Percentiles rank a stretch among this genome's conserved stretches.
phyloP scores from a whole-genome alignment of 2,113 vertebrate species.

The Coptodon bakossiorum region DNA sequence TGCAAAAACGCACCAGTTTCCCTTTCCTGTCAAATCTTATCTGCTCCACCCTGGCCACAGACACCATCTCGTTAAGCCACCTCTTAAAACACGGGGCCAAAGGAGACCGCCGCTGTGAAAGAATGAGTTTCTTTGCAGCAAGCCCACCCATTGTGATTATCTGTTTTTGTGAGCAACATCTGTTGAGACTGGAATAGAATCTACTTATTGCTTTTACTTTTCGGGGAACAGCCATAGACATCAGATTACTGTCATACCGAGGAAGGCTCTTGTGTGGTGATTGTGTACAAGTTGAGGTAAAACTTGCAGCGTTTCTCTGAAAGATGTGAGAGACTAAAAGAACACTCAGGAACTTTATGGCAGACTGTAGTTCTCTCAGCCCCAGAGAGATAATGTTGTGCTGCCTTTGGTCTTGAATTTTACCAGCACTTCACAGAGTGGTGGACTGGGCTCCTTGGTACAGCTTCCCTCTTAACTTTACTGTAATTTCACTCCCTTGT shows the following conservation, averaged over 20 bases:
- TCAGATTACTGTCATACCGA: not conserved
- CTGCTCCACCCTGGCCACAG: not conserved
- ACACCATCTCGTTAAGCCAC: not conserved
- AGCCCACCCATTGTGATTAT: not conserved
- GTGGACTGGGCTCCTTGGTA: slow-evolving; percentile 2
- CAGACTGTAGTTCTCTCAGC: not conserved
- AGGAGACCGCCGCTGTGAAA: not conserved
- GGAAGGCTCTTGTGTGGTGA: not conserved
- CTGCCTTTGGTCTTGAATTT: slow-evolving; percentile 24
- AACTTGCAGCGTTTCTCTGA: not conserved
- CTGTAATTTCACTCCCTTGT: slow-evolving; percentile 30
- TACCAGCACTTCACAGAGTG: slow-evolving; percentile 28
- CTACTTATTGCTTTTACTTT: slow-evolving; percentile 2
- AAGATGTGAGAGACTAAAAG: not conserved
- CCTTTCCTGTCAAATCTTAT: not conserved
- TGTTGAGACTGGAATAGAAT: slow-evolving; percentile 34
- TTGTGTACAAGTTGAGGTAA: not conserved
- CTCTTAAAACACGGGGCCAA: not conserved
- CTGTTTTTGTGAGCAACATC: not conserved
- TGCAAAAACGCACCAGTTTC: not conserved
- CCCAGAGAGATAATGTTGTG: not conserved
- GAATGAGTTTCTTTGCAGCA: not conserved
- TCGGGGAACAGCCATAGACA: not conserved
- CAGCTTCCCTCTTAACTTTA: slow-evolving; percentile 22
- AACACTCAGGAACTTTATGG: not conserved